Evolutionary conservation across 2,113 vertebrate species (phyloP).

Genomic region (Plotosus lineatus): DNA sequence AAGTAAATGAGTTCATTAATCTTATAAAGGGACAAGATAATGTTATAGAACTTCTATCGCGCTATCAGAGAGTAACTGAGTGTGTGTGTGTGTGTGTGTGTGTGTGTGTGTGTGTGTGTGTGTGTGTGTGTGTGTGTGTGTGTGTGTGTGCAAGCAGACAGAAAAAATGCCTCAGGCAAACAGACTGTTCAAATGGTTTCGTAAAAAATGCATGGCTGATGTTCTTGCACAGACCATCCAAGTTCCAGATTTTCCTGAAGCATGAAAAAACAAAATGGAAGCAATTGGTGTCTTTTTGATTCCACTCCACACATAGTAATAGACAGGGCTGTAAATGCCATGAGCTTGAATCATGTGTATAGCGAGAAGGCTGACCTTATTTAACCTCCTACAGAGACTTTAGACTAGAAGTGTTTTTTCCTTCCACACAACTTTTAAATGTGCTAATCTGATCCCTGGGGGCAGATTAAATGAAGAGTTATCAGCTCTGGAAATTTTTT

Average conservation of each 20-base stretch:
- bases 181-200: conserved; percentile 53
- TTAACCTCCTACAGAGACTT: conserved; percentile 2
- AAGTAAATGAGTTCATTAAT: background rate
- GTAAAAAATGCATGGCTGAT: conserved; percentile 61
- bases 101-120: background rate
- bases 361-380: conserved; percentile 24
- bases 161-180: conserved; percentile 50
- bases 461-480: conserved; percentile 12
- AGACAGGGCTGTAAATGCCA: conserved; percentile 26
- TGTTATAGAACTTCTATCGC: conserved; percentile 8
- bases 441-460: conserved; percentile 22
- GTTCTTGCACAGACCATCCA: conserved; percentile 32
- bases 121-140: background rate
- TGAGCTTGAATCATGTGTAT: conserved; percentile 9
- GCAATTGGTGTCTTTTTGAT: conserved; percentile 7
- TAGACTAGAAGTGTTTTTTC: conserved; percentile 6
- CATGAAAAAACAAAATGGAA: conserved; percentile 24
- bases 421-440: conserved; percentile 12
- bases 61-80: background rate
- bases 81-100: too few relatives aligned
- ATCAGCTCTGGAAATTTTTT: conserved; percentile 24
- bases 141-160: conserved; percentile 23
- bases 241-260: conserved; percentile 27
- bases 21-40: conserved; percentile 8
- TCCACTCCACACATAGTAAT: conserved; percentile 8